Conservation (phyloP, 2,888 invertebrate genomes). For the Platycheirus rosarum region DNA sequence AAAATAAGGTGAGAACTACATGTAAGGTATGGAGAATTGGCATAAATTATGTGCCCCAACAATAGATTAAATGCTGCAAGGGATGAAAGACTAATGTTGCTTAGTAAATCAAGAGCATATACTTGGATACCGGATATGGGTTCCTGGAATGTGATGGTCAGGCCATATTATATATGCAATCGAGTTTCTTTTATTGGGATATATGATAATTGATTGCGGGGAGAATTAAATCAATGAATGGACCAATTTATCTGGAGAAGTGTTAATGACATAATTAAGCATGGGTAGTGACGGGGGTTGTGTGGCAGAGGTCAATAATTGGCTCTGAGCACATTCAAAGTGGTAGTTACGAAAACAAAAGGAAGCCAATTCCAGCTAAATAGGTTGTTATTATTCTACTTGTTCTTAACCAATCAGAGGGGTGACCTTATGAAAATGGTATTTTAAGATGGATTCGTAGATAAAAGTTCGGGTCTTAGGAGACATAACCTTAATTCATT, state of each 20-base stretch:
- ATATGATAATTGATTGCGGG: slow-evolving; percentile 27
- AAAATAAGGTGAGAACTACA: slow-evolving; percentile 21
- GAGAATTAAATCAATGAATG: slow-evolving; percentile 36
- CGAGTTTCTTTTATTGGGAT: slow-evolving; percentile 62
- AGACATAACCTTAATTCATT: too few relatives aligned
- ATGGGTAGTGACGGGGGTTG: slow-evolving; percentile 7
- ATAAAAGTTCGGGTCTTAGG: too few relatives aligned
- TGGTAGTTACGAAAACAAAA: slow-evolving; percentile 28
- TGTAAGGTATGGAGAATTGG: slow-evolving; percentile 36
- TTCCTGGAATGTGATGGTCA: slow-evolving; percentile 59
- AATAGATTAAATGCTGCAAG: slow-evolving; percentile 40
- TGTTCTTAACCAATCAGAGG: too few relatives aligned
- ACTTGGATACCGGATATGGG: too few relatives aligned
- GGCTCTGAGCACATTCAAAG: not conserved
- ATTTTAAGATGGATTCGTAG: too few relatives aligned
- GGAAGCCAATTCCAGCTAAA: slow-evolving; percentile 10
- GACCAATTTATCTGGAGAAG: slow-evolving; percentile 46
- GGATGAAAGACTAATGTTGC: slow-evolving; percentile 53
- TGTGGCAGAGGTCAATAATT: slow-evolving; percentile 44
- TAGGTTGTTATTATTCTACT: too few relatives aligned
- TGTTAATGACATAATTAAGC: slow-evolving; percentile 67
- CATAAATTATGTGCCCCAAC: slow-evolving; percentile 62
- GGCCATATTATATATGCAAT: slow-evolving; percentile 37
- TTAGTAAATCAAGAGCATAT: slow-evolving; percentile 29
- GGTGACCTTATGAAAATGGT: too few relatives aligned